Conservation (phyloP, 1,140 invertebrate genomes). For the Calephelis virginiensis region DNA sequence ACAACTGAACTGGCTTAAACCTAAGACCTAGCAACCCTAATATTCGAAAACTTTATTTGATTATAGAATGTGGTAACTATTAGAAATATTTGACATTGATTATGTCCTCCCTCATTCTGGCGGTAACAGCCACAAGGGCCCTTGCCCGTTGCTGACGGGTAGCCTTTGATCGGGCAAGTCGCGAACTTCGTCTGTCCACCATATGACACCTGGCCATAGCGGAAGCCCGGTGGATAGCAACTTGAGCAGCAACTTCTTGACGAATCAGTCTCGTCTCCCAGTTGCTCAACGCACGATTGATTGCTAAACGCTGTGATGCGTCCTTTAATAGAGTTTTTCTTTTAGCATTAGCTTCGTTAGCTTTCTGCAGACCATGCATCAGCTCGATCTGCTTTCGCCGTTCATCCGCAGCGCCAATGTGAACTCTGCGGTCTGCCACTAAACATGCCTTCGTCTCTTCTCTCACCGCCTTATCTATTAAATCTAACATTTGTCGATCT, state of each 20-base stretch:
- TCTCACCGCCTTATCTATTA: slow-evolving; percentile 52
- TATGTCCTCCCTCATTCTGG: slow-evolving; percentile 44
- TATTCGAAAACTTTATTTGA: no score
- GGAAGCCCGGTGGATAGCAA: slow-evolving; percentile 37
- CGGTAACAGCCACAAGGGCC: slow-evolving; percentile 42
- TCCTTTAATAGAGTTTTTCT: slow-evolving; percentile 43
- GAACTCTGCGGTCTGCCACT: slow-evolving; percentile 44
- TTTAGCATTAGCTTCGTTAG: slow-evolving; percentile 42
- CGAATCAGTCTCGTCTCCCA: slow-evolving; percentile 51
- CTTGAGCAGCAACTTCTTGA: slow-evolving; percentile 40
- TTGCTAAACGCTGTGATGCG: slow-evolving; percentile 54
- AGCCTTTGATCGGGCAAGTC: slow-evolving; percentile 33
- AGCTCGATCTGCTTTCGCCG: slow-evolving; percentile 38
- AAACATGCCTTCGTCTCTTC: slow-evolving; percentile 44
- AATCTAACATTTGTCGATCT: slow-evolving; percentile 46
- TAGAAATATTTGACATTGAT: slow-evolving; percentile 5
- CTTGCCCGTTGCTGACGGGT: slow-evolving; percentile 29
- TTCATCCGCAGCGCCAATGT: slow-evolving; percentile 36
- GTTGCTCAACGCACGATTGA: slow-evolving; percentile 48
- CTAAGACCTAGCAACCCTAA: no score
- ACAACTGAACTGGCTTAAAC: no score
- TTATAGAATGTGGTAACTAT: not conserved
- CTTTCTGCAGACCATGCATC: slow-evolving; percentile 34
- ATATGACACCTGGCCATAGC: slow-evolving; percentile 35
- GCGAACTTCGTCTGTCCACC: slow-evolving; percentile 33